Conservation (phyloP, 2,888 invertebrate species). For the Eristalis arbustorum region DNA sequence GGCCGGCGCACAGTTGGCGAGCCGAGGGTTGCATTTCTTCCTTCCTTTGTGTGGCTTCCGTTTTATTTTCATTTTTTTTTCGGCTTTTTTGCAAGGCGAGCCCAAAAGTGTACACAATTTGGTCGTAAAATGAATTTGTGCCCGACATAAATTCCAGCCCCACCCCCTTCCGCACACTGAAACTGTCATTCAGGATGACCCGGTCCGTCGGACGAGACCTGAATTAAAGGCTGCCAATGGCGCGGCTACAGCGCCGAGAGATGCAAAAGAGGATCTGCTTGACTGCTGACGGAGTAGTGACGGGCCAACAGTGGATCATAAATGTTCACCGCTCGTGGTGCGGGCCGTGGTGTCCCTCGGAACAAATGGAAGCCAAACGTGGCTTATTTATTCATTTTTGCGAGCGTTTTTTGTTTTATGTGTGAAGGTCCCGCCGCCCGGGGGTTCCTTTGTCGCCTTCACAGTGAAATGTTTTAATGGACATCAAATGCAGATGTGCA, state of each 20-base stretch:
- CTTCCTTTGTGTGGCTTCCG: background rate
- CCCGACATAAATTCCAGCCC: constrained; percentile 50
- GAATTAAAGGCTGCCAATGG: constrained; percentile 15
- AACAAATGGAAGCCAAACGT: constrained; percentile 46
- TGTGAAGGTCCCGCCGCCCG: background rate
- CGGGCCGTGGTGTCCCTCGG: constrained; percentile 19
- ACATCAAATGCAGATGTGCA: constrained; percentile 53
- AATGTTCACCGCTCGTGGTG: constrained; percentile 19
- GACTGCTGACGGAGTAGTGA: constrained; percentile 12
- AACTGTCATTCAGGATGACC: constrained; percentile 20
- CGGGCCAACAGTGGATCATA: constrained; percentile 39
- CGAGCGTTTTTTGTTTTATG: constrained; percentile 31
- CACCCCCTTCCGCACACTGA: background rate
- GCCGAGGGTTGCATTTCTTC: background rate
- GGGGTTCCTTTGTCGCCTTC: constrained; percentile 10
- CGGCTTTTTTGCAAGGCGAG: background rate
- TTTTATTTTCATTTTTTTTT: constrained; percentile 7
- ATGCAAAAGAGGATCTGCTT: background rate
- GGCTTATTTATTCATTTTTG: constrained; percentile 50
- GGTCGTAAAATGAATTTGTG: constrained; percentile 61
- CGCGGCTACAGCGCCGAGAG: background rate
- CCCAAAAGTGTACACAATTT: constrained; percentile 27
- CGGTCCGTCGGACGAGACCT: constrained; percentile 27
- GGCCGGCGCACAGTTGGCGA: background rate
- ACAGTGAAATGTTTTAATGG: constrained; percentile 47